Evolutionary conservation across 2,888 invertebrate genomes (phyloP), one percentile per base, ranked within the genome.

Genomic region (Mythimna lalbum): DNA sequence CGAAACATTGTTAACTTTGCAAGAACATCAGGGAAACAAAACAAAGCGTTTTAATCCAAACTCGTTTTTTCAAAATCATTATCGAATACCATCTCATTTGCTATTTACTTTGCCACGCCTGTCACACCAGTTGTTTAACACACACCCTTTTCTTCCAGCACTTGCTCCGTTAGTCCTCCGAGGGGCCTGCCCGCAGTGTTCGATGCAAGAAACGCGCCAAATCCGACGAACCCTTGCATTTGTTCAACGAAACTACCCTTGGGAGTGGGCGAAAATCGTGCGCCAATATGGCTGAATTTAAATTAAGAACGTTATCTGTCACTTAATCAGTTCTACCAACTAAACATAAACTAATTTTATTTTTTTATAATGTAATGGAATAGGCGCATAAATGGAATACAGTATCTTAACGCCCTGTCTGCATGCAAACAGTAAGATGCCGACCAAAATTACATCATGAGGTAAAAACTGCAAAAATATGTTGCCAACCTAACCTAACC

Each of bases 221-320:
- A 97, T 98, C 83, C 97, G 97, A 83, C 97, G 97, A 86, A 98
- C 98, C 4, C 96, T 98, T n/a, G 97, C 97, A 0, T 97, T 97
- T 91, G 97, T 98, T 57, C 98, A 98, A 87, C 95, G 97, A 76
- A 97, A 97, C 92, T 98, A 97, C 88, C 98, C 98, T 1, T 97
- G 97, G 93, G 98, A 98, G 89, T 98, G 98, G 98, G 96, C 97
- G 66, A 97, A 97, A 92, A 96, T 98, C 79, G 94, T 98, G 23
- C 97, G 97, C 88, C 97, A 97, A 85, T 97, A 97, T 84, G 96
- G 97, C 59, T 97, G 96, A 94, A 81, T 64, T 69, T 14, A 47
- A 74, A 67, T 62, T 36, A 50, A 43, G 52, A 64, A 57, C 21
- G 12, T 53, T 17, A 19, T n/a, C 47, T 49, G n/a, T 47, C 21